Evolutionary conservation across 1,140 invertebrate genomes (phyloP).

Genomic region (Cydia splendana): DNA sequence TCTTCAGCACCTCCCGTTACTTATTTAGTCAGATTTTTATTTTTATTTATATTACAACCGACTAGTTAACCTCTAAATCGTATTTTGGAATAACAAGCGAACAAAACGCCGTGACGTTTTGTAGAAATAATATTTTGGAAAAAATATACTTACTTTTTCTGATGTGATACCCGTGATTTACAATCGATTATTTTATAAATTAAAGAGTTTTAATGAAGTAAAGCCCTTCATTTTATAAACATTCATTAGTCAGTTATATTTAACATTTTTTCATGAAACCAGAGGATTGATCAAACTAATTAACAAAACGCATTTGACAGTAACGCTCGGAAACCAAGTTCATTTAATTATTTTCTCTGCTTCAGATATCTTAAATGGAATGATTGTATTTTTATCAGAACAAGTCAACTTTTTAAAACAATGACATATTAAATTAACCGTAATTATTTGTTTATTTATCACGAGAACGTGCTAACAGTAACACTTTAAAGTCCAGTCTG

Average conservation of each 20-base stretch:
- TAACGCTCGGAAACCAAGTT: neutral
- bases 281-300: neutral
- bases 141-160: neutral
- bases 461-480: neutral
- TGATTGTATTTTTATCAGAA: too few species aligned
- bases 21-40: neutral
- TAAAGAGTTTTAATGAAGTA: neutral
- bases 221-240: neutral
- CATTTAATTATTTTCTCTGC: neutral
- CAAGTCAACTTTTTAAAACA: too few species aligned
- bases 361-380: neutral
- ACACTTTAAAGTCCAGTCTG: neutral
- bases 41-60: neutral
- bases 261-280: too few species aligned
- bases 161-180: neutral
- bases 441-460: too few species aligned
- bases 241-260: too few species aligned
- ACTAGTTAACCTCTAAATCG: neutral
- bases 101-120: constrained; percentile 7
- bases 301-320: neutral
- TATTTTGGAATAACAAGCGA: neutral
- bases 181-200: neutral
- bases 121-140: neutral
- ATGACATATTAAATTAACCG: too few species aligned
- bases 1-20: neutral